phyloP scores from a whole-genome alignment of 2,113 vertebrate species.

The Oostethus manadensis region DNA sequence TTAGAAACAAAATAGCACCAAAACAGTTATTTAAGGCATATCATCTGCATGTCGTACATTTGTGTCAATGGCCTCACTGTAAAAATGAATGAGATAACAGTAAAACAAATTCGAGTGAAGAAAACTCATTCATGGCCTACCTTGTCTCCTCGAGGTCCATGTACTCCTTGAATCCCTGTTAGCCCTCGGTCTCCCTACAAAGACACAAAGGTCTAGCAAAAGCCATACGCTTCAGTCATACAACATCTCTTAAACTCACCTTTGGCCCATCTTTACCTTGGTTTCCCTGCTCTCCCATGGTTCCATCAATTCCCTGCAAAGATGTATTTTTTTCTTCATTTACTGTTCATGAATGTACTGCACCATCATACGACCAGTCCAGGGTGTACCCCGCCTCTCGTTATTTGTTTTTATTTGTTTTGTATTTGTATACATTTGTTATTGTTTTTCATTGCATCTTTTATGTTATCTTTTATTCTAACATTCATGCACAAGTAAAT shows the following conservation, averaged over 20 bases:
- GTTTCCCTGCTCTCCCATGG: conserved; percentile 67
- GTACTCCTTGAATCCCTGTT: conserved; percentile 53
- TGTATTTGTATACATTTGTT: too few relatives aligned
- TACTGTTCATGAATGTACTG: background rate
- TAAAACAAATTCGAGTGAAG: background rate
- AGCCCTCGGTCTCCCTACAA: conserved; percentile 63
- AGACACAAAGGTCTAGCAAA: background rate
- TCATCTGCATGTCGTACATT: background rate
- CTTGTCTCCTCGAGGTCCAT: conserved; percentile 65
- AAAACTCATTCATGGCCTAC: conserved; percentile 31
- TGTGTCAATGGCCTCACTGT: background rate
- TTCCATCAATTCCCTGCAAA: conserved; percentile 69
- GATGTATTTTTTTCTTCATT: background rate
- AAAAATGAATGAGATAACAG: background rate
- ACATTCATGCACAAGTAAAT: too few relatives aligned
- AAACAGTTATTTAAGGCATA: background rate
- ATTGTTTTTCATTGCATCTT: too few relatives aligned
- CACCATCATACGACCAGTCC: too few relatives aligned
- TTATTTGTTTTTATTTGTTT: too few relatives aligned
- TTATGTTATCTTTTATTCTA: too few relatives aligned
- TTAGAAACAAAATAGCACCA: background rate
- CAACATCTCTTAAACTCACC: conserved; percentile 36
- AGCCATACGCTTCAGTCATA: background rate
- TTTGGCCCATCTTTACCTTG: conserved; percentile 68
- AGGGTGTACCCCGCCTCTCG: too few relatives aligned